These are phyloP conservation scores for Eupsilia transversa DNA, from an alignment of 2,888 invertebrate species.

Conservation along the genomic window DNA sequence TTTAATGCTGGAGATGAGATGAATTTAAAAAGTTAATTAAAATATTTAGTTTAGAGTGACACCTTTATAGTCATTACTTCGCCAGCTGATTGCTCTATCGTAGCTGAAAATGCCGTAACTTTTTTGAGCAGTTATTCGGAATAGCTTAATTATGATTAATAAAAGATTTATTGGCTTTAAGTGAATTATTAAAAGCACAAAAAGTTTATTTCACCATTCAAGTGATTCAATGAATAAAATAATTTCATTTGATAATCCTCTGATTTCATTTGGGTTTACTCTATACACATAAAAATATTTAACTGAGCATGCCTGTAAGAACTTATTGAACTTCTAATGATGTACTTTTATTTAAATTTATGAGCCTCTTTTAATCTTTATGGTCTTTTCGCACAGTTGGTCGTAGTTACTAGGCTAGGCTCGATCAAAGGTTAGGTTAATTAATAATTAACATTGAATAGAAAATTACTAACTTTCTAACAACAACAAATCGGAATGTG, in stretches of 20 bases:
- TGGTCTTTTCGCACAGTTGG: too few relatives aligned
- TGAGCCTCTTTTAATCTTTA: too few relatives aligned
- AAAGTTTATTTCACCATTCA: neutral
- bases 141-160: slow-evolving; percentile 36
- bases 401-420: too few relatives aligned
- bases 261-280: neutral
- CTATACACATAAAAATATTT: neutral
- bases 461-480: slow-evolving; percentile 24
- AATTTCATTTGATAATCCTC: too few relatives aligned
- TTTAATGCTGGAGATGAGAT: slow-evolving; percentile 48
- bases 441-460: too few relatives aligned
- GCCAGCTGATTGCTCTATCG: slow-evolving; percentile 34
- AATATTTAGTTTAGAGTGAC: slow-evolving; percentile 50
- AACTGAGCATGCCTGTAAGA: too few relatives aligned
- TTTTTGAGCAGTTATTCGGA: slow-evolving; percentile 9
- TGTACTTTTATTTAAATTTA: too few relatives aligned
- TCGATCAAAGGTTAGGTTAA: too few relatives aligned
- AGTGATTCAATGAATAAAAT: neutral
- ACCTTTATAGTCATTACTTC: slow-evolving; percentile 40
- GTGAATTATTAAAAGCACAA: slow-evolving; percentile 22
- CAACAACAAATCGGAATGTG: slow-evolving; percentile 35
- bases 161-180: slow-evolving; percentile 22
- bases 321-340: too few relatives aligned
- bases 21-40: slow-evolving; percentile 44
- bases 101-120: slow-evolving; percentile 9